Base-by-base conservation (phyloP, 1,140 invertebrate genomes). In the Drosophila asahinai region DNA sequence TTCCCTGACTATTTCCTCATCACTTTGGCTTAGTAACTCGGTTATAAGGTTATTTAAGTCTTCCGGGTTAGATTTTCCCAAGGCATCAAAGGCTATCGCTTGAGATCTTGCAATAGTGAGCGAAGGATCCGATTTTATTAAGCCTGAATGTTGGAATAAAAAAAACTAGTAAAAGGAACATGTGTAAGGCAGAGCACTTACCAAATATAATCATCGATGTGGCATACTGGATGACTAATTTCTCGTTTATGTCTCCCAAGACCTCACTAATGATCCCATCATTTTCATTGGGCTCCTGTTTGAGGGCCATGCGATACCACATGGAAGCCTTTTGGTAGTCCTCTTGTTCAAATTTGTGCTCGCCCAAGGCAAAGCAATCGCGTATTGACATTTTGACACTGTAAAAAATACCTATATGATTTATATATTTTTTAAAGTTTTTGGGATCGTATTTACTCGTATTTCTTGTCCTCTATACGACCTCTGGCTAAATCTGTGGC, bases 231-330 rank as follows among this genome's bases (percentile, higher is more conserved):
- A 5, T 36, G 3, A 25, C 40, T 11, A 74, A 17, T 1, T 40
- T 15, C 15, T 19, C 5, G 6, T 14, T 19, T 0, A 76, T 49
- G 17, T 74, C 19, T 14, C 64, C 80, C 0, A 83, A n/a, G 2
- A 66, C 25, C 9, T 51, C 14, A 7, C 47, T 62, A 7, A 64
- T 51, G 8, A 36, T n/a, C 0, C 61, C 2, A 0, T 2, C n/a
- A 25, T 79, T 47, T 1, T 36, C 17, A 19, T 82, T 48, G 0
- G 38, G 15, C 2, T 78, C 15, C 0, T 33, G 25, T n/a, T 76
- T 68, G 0, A 83, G 9, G 7, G 61, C 76, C 22, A 51, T 40
- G 1, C 65, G 80, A 51, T 70, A 83, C 81, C 81, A 83, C 49
- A 66, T 48, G 2, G 60, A 19, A 12, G 81, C 70, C 19, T 61